A percentile compares a stretch with the other conserved stretches of the same genome.
Evolutionary conservation across 2,797 vertebrate genomes (phyloP).

Genomic region (Ateles fusciceps): DNA sequence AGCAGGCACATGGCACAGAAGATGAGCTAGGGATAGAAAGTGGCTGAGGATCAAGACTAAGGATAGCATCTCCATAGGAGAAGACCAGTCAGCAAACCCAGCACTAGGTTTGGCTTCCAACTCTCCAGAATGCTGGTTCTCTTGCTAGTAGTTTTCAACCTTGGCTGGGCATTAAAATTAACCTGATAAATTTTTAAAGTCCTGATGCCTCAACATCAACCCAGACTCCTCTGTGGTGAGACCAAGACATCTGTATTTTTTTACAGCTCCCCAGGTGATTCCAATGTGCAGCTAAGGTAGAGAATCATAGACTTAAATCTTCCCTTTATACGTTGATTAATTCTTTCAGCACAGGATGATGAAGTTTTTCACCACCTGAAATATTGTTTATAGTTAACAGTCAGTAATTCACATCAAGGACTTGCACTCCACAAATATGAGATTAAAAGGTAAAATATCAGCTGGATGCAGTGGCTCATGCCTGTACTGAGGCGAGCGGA

Average conservation of each 20-base stretch:
- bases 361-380: neutral
- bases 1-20: neutral
- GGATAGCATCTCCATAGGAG: neutral
- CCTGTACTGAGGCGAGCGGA: no score
- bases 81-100: neutral
- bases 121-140: neutral
- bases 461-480: rapidly evolving
- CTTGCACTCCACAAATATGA: neutral
- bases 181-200: neutral
- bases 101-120: neutral
- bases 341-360: neutral
- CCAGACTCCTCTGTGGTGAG: neutral
- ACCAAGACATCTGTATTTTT: neutral
- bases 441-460: neutral
- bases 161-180: neutral
- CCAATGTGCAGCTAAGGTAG: neutral
- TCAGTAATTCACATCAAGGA: neutral
- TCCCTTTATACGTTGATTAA: neutral
- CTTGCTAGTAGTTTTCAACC: neutral
- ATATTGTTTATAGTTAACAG: neutral
- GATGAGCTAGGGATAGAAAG: neutral
- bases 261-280: neutral
- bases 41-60: neutral
- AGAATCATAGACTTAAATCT: neutral
- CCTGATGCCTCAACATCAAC: neutral